Conservation (phyloP, 1,140 invertebrate genomes). For the Brachionus rotundiformis region DNA sequence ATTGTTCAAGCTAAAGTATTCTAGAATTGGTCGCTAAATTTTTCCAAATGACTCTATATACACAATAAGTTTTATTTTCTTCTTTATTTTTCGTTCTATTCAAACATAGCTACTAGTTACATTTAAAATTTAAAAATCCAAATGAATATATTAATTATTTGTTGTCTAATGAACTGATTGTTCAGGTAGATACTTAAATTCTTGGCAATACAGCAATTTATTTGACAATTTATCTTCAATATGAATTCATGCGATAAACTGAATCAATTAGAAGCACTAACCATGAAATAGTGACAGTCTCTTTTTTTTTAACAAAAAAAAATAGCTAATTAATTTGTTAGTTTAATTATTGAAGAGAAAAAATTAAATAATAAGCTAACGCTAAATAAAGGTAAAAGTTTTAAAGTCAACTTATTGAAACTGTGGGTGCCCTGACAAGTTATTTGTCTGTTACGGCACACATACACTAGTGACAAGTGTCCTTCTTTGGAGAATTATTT, state of each 20-base stretch:
- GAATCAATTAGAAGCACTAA: not conserved
- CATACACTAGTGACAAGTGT: too few species aligned
- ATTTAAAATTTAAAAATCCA: not conserved
- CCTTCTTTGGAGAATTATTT: too few species aligned
- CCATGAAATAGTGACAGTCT: not conserved
- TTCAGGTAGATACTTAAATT: not conserved
- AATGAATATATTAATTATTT: not conserved
- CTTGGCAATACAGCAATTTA: not conserved
- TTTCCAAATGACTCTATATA: not conserved
- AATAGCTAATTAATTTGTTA: not conserved
- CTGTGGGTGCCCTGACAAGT: too few species aligned
- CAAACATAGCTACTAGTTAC: not conserved
- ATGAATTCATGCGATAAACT: not conserved
- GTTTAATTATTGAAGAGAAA: too few species aligned
- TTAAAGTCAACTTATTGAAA: too few species aligned
- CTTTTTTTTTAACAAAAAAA: not conserved
- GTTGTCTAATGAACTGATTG: not conserved
- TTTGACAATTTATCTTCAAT: conserved; percentile 1
- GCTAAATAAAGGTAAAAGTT: too few species aligned
- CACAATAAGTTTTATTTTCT: too few species aligned
- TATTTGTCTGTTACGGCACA: too few species aligned
- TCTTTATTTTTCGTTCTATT: not conserved
- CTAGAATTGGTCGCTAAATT: not conserved
- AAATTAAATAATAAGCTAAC: too few species aligned
- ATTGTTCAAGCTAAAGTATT: not conserved